Base-by-base conservation (phyloP, 2,888 invertebrate genomes). In the Orchestes rusci region DNA sequence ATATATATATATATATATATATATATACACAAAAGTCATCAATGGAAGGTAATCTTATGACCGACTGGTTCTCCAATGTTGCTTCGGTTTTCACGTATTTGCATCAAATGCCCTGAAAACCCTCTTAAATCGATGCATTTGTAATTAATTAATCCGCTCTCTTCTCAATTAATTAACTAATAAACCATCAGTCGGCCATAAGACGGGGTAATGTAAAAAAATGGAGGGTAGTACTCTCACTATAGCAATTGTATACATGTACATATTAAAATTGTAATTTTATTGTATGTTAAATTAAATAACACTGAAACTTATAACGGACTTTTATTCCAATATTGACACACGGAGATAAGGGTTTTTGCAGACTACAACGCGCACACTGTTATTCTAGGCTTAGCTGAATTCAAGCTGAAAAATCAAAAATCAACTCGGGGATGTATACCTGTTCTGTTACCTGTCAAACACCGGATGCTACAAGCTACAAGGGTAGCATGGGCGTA, bases 241-340 rank as follows among this genome's bases (percentile, higher is more conserved):
- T 54, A 56, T 59, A 57, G 56, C 56, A 57, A 60, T 59, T 65
- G 64, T 66, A 65, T 64, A 64, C 59, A 61, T 66, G 66, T 66
- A 66, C 58, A 65, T 65, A 65, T 61, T 60, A 59, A 59, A 59
- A 58, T 56, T 60, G 62, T 64, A 63, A 62, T 64, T 60, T 64
- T 63, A 63, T 63, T 64, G 58, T 65, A 65, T 65, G 63, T 64
- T 65, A 47, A 46, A 47, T 47, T n/a, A n/a, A 65, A 65, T 66
- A 49, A 66, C 65, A 64, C 61, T 60, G 52, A 55, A n/a, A n/a
- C n/a, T n/a, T n/a, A n/a, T n/a, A n/a, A n/a, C n/a, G n/a, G n/a
- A n/a, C n/a, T n/a, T n/a, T n/a, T n/a, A n/a, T n/a, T n/a, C n/a
- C n/a, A n/a, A n/a, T n/a, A n/a, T n/a, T n/a, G n/a, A n/a, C n/a